Percentiles rank a stretch among this genome's conserved stretches.
phyloP scores from a whole-genome alignment of 2,797 vertebrate species.

The Simalia tracyae region DNA sequence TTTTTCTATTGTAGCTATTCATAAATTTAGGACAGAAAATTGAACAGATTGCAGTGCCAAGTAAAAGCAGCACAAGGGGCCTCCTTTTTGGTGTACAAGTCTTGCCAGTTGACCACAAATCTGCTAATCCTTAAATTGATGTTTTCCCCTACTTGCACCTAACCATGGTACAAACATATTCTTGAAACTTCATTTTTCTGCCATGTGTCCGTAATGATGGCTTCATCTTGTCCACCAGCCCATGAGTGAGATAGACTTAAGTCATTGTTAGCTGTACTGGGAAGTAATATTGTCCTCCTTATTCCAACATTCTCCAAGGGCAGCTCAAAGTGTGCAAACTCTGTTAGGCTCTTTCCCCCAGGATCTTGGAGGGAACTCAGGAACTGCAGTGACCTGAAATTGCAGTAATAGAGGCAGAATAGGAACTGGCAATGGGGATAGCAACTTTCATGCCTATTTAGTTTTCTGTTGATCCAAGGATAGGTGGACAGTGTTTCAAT shows the following conservation, averaged over 20 bases:
- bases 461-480: not conserved
- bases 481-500: not conserved
- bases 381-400: not conserved
- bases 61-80: not conserved
- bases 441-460: not conserved
- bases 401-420: not conserved
- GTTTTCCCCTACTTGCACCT: not conserved
- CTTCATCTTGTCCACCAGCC: not conserved
- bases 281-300: not conserved
- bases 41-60: not conserved
- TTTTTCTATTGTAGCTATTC: not conserved
- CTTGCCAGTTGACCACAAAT: not conserved
- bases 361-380: not conserved
- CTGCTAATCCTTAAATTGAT: not conserved
- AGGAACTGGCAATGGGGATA: not conserved
- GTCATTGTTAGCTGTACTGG: not conserved
- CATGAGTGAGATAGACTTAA: not conserved
- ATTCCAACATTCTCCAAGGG: not conserved
- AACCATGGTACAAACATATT: not conserved
- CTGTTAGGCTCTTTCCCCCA: not conserved
- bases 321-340: not conserved
- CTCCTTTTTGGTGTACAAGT: not conserved
- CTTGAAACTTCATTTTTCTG: not conserved
- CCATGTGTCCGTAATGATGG: not conserved
- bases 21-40: not conserved